Percentiles rank a stretch among this genome's conserved stretches.
Conservation (phyloP, 2,113 vertebrate genomes). For the Ptilonorhynchus violaceus region DNA sequence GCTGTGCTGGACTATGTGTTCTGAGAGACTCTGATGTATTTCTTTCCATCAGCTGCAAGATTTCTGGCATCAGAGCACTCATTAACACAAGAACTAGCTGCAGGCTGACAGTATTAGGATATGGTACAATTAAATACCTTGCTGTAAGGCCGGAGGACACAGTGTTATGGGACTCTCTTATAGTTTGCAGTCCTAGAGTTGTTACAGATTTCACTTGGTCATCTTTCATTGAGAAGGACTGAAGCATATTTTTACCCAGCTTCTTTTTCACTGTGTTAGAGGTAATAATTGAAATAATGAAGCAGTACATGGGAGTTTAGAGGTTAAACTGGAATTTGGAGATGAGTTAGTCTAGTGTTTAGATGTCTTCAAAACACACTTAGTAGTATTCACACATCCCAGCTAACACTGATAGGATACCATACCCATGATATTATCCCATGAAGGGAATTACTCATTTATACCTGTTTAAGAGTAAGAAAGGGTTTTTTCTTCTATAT, state of each 20-base stretch:
- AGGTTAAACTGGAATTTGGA: neutral
- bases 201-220: neutral
- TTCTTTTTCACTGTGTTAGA: neutral
- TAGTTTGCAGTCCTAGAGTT: neutral
- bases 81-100: fast-evolving
- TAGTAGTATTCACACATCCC: neutral
- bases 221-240: neutral
- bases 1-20: neutral
- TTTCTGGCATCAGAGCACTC: neutral
- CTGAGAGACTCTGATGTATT: neutral
- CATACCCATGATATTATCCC: neutral
- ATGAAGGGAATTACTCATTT: neutral
- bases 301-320: neutral
- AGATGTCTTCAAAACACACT: neutral
- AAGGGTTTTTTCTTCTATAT: neutral
- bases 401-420: neutral
- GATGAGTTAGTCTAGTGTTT: neutral
- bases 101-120: neutral
- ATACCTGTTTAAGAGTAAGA: neutral
- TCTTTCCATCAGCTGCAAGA: neutral
- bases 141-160: neutral
- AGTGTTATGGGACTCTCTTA: neutral
- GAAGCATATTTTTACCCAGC: neutral
- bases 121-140: neutral
- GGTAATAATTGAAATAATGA: neutral